These are phyloP conservation scores for Octomys mimax DNA, from an alignment of 2,797 vertebrate species.

Conservation along the genomic window DNA sequence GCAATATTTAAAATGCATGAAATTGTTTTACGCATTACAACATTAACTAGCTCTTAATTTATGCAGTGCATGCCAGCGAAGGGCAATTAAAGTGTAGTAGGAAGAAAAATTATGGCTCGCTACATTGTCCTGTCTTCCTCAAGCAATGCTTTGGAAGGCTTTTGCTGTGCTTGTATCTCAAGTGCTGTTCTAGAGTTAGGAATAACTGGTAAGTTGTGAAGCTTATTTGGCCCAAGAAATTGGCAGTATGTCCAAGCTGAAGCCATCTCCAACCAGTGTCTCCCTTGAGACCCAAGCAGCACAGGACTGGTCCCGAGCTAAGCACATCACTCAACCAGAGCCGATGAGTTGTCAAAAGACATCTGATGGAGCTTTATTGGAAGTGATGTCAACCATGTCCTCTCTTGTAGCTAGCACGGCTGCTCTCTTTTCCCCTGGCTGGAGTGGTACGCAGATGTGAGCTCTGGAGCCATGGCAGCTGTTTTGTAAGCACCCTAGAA, in stretches of 20 bases:
- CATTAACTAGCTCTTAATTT: slow-evolving; percentile 86
- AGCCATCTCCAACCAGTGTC: neutral
- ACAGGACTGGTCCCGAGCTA: slow-evolving; percentile 15
- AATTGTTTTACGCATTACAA: slow-evolving; percentile 85
- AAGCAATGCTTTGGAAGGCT: slow-evolving; percentile 56
- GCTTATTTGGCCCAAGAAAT: neutral
- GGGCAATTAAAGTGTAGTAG: slow-evolving; percentile 81
- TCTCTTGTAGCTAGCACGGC: neutral
- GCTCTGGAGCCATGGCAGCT: slow-evolving; percentile 10
- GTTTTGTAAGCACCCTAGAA: neutral
- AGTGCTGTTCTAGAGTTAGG: slow-evolving; percentile 58
- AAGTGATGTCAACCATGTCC: neutral
- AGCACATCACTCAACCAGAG: slow-evolving; percentile 7
- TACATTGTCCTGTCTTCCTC: slow-evolving; percentile 72
- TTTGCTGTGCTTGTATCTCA: slow-evolving; percentile 51
- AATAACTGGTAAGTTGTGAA: slow-evolving; percentile 34
- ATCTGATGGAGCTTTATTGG: neutral
- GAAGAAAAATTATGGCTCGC: slow-evolving; percentile 72
- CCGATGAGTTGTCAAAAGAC: slow-evolving; percentile 50
- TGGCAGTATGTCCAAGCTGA: slow-evolving; percentile 6
- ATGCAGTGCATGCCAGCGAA: slow-evolving; percentile 81
- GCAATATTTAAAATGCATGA: slow-evolving; percentile 85
- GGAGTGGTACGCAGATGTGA: neutral
- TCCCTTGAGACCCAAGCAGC: slow-evolving; percentile 34
- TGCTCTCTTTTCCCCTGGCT: slow-evolving; percentile 15